phyloP scores from a whole-genome alignment of 2,113 vertebrate genomes.

The Microtus ochrogaster region DNA sequence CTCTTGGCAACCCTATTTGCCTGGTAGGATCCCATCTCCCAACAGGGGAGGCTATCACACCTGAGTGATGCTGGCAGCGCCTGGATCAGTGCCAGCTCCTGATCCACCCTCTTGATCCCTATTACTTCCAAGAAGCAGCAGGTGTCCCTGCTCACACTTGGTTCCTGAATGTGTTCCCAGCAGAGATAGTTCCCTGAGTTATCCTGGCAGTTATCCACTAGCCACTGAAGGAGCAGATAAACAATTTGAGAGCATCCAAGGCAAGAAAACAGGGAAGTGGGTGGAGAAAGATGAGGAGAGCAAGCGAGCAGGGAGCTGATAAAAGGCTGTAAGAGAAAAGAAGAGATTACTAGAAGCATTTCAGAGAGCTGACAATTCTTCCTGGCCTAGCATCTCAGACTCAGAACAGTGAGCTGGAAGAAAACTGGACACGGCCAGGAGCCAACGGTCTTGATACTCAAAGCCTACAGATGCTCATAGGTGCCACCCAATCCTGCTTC shows the following conservation, averaged over 20 bases:
- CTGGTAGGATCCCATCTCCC: neutral
- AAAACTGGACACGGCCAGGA: neutral
- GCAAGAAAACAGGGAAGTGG: neutral
- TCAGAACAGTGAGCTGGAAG: neutral
- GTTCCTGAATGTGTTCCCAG: neutral
- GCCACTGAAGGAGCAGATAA: neutral
- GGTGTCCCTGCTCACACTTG: no score
- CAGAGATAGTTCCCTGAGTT: neutral
- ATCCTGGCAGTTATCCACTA: neutral
- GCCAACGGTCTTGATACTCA: neutral
- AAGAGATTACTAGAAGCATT: no score
- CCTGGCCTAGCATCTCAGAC: neutral
- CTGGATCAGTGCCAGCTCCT: no score
- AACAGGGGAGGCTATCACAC: no score
- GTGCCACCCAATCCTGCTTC: neutral
- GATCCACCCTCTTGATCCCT: neutral
- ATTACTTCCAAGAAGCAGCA: neutral
- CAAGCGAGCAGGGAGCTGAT: neutral
- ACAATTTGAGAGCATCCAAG: neutral
- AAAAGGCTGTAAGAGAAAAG: neutral
- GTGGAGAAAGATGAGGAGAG: neutral
- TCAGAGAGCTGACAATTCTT: neutral
- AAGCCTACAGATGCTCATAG: no score
- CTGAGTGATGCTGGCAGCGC: neutral
- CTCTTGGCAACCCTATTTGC: neutral